phyloP scores from a whole-genome alignment of 53 echinoderm and acorn worm species.

The Holothuria scabra region DNA sequence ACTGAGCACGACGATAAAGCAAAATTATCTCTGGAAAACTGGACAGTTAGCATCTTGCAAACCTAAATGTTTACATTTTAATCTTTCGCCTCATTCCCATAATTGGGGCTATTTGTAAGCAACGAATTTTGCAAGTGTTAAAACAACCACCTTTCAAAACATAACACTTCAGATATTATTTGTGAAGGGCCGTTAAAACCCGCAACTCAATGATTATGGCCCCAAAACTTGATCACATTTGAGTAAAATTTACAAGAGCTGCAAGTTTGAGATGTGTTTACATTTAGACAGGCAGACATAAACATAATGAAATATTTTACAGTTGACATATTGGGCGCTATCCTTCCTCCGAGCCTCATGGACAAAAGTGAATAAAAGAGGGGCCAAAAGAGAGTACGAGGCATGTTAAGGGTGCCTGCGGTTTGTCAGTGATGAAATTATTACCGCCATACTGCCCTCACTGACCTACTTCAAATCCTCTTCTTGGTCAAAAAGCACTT shows the following conservation, averaged over 20 bases:
- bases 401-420: conserved; percentile 29
- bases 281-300: conserved; percentile 52
- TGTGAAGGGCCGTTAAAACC: conserved; percentile 47
- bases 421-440: conserved; percentile 25
- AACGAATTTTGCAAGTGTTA: conserved; percentile 37
- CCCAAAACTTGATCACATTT: conserved; percentile 54
- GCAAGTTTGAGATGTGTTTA: conserved; percentile 45
- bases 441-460: conserved; percentile 33
- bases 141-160: conserved; percentile 33
- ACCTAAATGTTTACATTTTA: conserved; percentile 55
- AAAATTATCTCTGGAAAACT: conserved; percentile 50
- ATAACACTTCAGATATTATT: conserved; percentile 49
- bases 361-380: conserved; percentile 41
- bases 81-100: conserved; percentile 53
- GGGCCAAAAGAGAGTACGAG: conserved; percentile 27
- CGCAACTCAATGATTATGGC: conserved; percentile 38
- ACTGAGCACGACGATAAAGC: conserved; percentile 34
- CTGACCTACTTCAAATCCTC: conserved; percentile 37
- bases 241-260: conserved; percentile 51
- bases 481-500: not conserved
- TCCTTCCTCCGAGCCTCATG: conserved; percentile 30
- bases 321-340: conserved; percentile 39
- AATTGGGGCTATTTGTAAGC: conserved; percentile 55
- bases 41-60: conserved; percentile 52
- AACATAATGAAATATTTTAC: conserved; percentile 54